Conservation (phyloP, 64 coral and sea anemone species). For the Montipora capricornis region DNA sequence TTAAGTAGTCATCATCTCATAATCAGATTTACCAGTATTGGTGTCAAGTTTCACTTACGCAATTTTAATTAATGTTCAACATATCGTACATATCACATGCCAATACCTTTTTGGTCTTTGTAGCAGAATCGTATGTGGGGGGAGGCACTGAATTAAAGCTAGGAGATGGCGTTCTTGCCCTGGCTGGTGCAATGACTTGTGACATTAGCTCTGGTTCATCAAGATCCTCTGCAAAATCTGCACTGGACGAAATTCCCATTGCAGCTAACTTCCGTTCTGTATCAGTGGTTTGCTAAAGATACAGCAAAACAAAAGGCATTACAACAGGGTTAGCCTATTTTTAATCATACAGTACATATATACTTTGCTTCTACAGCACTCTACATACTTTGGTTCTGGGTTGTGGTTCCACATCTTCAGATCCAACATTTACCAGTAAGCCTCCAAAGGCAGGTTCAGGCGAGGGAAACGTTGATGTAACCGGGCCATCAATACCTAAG, state of each 20-base stretch:
- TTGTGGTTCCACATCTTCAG: slow-evolving; percentile 72
- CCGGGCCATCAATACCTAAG: slow-evolving; percentile 86
- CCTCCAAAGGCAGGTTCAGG: slow-evolving; percentile 82
- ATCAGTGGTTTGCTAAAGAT: slow-evolving; percentile 81
- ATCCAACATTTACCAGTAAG: slow-evolving; percentile 85
- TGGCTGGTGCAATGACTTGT: slow-evolving; percentile 85
- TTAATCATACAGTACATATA: too few species aligned
- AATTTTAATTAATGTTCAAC: not conserved
- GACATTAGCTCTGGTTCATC: slow-evolving; percentile 79
- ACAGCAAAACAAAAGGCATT: not conserved
- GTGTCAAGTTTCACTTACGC: too few species aligned
- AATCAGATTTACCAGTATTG: too few species aligned
- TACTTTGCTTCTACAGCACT: too few species aligned
- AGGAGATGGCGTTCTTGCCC: slow-evolving; percentile 85
- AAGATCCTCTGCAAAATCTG: slow-evolving; percentile 88
- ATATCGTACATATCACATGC: not conserved
- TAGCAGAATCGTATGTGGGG: slow-evolving; percentile 52
- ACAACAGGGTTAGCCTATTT: too few species aligned
- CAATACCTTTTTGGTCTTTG: slow-evolving; percentile 66
- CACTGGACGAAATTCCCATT: slow-evolving; percentile 97
- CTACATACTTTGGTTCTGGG: slow-evolving; percentile 53
- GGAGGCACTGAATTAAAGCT: slow-evolving; percentile 41
- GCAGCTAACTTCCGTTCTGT: slow-evolving; percentile 96
- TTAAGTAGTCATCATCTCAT: too few species aligned
- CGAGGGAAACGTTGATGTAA: slow-evolving; percentile 37